These are phyloP conservation scores for Phalloptychus januarius DNA, from an alignment of 2,797 vertebrate species.

Conservation along the genomic window DNA sequence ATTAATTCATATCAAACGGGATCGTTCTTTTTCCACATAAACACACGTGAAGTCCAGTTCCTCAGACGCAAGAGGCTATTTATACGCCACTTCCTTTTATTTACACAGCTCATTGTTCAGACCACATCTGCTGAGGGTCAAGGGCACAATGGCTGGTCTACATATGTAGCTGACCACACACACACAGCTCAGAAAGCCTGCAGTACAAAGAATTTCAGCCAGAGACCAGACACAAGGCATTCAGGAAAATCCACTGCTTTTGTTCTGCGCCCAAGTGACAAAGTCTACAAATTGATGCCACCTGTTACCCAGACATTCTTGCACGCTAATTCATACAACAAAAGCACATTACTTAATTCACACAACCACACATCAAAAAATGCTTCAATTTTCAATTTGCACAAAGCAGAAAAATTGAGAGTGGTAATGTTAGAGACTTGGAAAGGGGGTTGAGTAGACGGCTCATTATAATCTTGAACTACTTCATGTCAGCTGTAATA, in stretches of 20 bases:
- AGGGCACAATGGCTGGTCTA: slow-evolving; percentile 81
- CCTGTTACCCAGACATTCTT: slow-evolving; percentile 70
- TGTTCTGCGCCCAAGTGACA: slow-evolving; percentile 49
- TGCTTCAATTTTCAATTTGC: neutral
- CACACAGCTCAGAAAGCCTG: slow-evolving; percentile 7
- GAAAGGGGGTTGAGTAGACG: slow-evolving; percentile 55
- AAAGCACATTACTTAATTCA: neutral
- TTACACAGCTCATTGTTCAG: slow-evolving; percentile 84
- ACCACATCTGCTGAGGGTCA: slow-evolving; percentile 82
- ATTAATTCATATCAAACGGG: slow-evolving; percentile 65
- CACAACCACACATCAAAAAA: neutral
- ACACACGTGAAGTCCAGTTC: slow-evolving; percentile 56
- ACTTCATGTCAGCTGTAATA: slow-evolving; percentile 56
- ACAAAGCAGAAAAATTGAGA: slow-evolving; percentile 11
- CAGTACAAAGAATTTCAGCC: slow-evolving; percentile 23
- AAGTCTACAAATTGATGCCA: slow-evolving; percentile 60
- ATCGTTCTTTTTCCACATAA: slow-evolving; percentile 34
- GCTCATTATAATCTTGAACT: slow-evolving; percentile 50
- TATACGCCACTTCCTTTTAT: slow-evolving; percentile 86
- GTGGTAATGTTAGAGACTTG: slow-evolving; percentile 34
- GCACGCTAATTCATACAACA: slow-evolving; percentile 4
- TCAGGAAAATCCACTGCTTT: slow-evolving; percentile 58
- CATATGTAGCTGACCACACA: slow-evolving; percentile 69
- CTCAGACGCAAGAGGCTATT: slow-evolving; percentile 75
- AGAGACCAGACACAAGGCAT: slow-evolving; percentile 50